These are phyloP conservation scores for Nebria ingens DNA, from an alignment of 1,140 invertebrate genomes.

Conservation along the genomic window DNA sequence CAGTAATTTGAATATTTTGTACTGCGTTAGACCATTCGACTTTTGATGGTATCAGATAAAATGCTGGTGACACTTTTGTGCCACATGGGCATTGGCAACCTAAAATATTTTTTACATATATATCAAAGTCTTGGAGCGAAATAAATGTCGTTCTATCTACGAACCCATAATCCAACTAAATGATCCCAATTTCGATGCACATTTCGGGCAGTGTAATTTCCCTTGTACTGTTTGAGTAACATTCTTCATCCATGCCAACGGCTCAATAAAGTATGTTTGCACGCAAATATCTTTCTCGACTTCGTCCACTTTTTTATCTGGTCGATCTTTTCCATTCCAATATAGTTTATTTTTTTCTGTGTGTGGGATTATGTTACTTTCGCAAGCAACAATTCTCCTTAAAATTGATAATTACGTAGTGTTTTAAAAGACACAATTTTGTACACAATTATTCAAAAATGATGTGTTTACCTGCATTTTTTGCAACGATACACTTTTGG, in stretches of 20 bases:
- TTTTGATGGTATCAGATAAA: constrained; percentile 77
- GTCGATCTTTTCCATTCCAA: constrained; percentile 21
- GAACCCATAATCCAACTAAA: constrained; percentile 75
- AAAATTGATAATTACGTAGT: too few species aligned
- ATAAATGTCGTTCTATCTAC: constrained; percentile 20
- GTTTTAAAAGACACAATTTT: too few species aligned
- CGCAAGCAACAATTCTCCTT: constrained; percentile 60
- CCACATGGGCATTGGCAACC: constrained; percentile 76
- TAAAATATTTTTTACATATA: constrained; percentile 27
- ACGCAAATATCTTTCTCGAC: constrained; percentile 42
- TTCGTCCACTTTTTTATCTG: constrained; percentile 15
- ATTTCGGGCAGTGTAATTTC: constrained; percentile 76
- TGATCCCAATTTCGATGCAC: constrained; percentile 64
- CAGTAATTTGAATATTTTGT: constrained; percentile 73
- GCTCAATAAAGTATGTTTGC: constrained; percentile 69
- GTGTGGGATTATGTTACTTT: constrained; percentile 65
- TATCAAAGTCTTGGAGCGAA: too few species aligned
- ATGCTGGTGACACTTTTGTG: constrained; percentile 70
- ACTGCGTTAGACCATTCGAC: constrained; percentile 78
- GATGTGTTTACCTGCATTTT: constrained; percentile 47
- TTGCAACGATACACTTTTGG: constrained; percentile 71
- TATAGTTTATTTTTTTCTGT: constrained; percentile 35
- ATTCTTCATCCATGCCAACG: constrained; percentile 69
- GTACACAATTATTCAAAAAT: too few species aligned
- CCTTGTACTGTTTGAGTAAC: constrained; percentile 58